Percentiles rank a stretch among this genome's conserved stretches.
Evolutionary conservation across 2,888 invertebrate species (phyloP).

Genomic region (Diploptera punctata): DNA sequence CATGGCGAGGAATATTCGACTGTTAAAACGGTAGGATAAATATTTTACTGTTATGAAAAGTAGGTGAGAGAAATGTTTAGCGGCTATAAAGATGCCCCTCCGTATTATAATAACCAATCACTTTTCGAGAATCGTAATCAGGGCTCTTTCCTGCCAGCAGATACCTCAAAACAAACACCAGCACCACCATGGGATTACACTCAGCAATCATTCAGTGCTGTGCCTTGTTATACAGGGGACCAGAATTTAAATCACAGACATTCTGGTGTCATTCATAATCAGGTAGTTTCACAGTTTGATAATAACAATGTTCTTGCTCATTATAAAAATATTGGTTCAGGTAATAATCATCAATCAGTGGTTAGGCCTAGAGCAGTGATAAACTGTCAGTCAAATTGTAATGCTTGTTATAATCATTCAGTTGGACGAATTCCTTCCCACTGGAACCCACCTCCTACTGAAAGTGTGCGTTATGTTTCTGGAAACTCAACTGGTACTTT

Average conservation of each 20-base stretch:
- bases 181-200: constrained; percentile 33
- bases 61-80: constrained; percentile 29
- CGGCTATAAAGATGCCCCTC: constrained; percentile 16
- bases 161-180: constrained; percentile 27
- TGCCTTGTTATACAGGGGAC: constrained; percentile 31
- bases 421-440: constrained; percentile 19
- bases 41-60: constrained; percentile 11
- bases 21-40: constrained; percentile 19
- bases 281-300: constrained; percentile 22
- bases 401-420: constrained; percentile 34
- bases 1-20: constrained; percentile 21
- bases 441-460: constrained; percentile 27
- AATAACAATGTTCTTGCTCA: constrained; percentile 20
- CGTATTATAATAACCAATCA: constrained; percentile 21
- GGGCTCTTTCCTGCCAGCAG: constrained; percentile 15
- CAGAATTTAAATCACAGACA: constrained; percentile 25
- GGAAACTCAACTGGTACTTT: not conserved
- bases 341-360: constrained; percentile 27
- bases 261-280: constrained; percentile 20
- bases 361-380: constrained; percentile 38
- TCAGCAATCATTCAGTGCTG: constrained; percentile 22
- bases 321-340: constrained; percentile 9
- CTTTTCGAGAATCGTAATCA: constrained; percentile 24
- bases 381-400: constrained; percentile 36
- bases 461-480: constrained; percentile 7